Percentiles rank a stretch among this genome's conserved stretches.
phyloP scores from a whole-genome alignment of 2,113 vertebrate species.

The Chloroceryle aenea region DNA sequence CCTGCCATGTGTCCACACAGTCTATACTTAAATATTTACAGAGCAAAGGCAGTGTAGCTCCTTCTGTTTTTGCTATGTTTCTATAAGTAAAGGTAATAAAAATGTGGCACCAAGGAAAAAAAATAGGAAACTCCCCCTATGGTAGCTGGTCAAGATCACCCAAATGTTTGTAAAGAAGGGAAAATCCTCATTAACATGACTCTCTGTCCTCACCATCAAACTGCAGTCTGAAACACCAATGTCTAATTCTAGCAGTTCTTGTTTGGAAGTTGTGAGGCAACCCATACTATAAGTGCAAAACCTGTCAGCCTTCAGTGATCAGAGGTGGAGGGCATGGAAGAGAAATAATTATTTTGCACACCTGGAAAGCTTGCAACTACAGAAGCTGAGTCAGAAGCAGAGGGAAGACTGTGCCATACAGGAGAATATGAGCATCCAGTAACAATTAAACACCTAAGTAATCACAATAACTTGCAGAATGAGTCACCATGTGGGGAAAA shows the following conservation, averaged over 20 bases:
- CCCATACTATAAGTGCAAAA: not conserved
- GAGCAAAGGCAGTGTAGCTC: constrained; percentile 1
- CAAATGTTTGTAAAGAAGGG: not conserved
- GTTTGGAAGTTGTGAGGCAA: not conserved
- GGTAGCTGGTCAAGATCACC: not conserved
- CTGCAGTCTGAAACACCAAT: not conserved
- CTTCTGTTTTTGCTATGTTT: constrained; percentile 35
- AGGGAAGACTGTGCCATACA: not conserved
- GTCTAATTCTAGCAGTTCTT: not conserved
- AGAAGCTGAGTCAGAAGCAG: not conserved
- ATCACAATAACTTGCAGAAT: not conserved
- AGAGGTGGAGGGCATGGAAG: not conserved
- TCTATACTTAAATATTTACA: constrained; percentile 57
- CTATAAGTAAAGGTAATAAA: constrained; percentile 33
- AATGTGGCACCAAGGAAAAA: not conserved
- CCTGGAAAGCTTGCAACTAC: not conserved
- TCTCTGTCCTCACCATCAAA: not conserved
- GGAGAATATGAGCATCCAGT: not conserved
- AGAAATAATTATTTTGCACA: not conserved
- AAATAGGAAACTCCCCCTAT: not conserved
- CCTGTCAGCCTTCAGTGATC: not conserved
- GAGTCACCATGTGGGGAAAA: not conserved
- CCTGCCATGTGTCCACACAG: constrained; percentile 10
- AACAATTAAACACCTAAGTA: not conserved
- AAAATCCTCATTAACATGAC: not conserved